These are phyloP conservation scores for Oriolus oriolus DNA, from an alignment of 2,113 vertebrate species.

Conservation along the genomic window DNA sequence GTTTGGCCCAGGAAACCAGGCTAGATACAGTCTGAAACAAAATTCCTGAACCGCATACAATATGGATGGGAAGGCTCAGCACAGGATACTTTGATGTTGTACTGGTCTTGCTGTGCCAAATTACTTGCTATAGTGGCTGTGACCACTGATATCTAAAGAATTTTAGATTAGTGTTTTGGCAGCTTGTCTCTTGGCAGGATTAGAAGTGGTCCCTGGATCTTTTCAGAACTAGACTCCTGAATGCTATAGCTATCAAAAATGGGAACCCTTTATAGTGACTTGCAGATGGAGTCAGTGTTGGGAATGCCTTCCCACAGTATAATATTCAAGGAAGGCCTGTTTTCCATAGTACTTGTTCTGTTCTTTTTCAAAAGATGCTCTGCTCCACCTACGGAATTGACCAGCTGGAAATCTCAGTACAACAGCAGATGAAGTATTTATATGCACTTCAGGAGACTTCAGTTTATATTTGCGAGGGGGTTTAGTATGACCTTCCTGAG, in stretches of 20 bases:
- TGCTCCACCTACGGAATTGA: background rate
- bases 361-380: background rate
- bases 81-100: background rate
- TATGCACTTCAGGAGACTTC: background rate
- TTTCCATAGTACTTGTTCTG: background rate
- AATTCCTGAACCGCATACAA: background rate
- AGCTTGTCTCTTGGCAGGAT: conserved; percentile 2
- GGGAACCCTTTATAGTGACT: background rate
- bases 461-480: background rate
- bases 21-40: background rate
- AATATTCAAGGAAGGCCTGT: background rate
- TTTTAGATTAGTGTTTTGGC: conserved; percentile 6
- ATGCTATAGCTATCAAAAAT: background rate
- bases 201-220: conserved; percentile 23
- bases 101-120: background rate
- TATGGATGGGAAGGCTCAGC: background rate
- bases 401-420: background rate
- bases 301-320: background rate
- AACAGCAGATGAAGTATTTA: background rate
- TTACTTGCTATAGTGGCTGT: background rate
- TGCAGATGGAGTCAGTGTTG: background rate
- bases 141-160: conserved; percentile 18
- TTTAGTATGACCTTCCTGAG: background rate
- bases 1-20: background rate
- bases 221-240: background rate